Conservation (phyloP, 2,888 invertebrate species). For the Phorcus lineatus region DNA sequence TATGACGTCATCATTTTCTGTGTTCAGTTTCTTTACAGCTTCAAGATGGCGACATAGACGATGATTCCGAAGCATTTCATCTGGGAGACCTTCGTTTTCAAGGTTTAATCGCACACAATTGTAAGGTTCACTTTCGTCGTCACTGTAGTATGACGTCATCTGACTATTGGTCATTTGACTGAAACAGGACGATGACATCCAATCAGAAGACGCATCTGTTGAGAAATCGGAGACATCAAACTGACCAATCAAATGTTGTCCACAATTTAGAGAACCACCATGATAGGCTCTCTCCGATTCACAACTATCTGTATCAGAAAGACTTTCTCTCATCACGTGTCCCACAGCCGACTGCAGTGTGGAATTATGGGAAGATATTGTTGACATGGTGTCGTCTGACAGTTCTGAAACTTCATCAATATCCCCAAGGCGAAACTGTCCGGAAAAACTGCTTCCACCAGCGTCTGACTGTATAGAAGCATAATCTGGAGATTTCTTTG, state of each 20-base stretch:
- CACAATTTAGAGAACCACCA: not conserved
- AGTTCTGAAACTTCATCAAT: not conserved
- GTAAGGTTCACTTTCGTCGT: not conserved
- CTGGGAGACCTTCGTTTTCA: not conserved
- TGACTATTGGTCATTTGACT: not conserved
- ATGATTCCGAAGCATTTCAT: slow-evolving; percentile 4
- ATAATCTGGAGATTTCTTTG: not conserved
- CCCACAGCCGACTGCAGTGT: not conserved
- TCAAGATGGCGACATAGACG: slow-evolving; percentile 14
- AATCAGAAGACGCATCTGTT: slow-evolving; percentile 1
- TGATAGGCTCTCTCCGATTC: not conserved
- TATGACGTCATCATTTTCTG: slow-evolving; percentile 18
- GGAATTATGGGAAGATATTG: slow-evolving; percentile 19
- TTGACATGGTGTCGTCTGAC: not conserved
- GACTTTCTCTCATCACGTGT: not conserved
- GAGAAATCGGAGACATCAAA: slow-evolving; percentile 11
- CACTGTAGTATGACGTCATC: slow-evolving; percentile 1
- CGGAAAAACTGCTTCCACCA: not conserved
- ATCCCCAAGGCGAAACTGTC: not conserved
- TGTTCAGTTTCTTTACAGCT: not conserved
- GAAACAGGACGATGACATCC: not conserved
- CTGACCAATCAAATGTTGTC: not conserved
- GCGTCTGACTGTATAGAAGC: not conserved
- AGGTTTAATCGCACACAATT: not conserved
- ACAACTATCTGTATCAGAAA: not conserved